A percentile compares a stretch with the other conserved stretches of the same genome.
These are phyloP conservation scores for Drosophila albomicans DNA, from an alignment of 1,140 invertebrate genomes.

Conservation along the genomic window DNA sequence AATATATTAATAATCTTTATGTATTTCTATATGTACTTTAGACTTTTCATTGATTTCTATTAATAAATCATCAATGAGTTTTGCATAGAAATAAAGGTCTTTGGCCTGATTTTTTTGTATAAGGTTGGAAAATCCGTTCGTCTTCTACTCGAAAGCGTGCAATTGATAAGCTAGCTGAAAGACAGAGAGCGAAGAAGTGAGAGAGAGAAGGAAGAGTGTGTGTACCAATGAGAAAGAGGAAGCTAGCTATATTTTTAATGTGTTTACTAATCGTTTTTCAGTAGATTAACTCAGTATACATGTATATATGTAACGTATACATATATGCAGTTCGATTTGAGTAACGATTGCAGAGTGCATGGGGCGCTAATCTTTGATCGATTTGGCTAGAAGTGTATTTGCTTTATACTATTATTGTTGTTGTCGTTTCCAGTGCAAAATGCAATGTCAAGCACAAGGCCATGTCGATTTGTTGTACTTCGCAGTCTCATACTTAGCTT, in stretches of 20 bases:
- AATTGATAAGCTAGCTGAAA: background rate
- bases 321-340: conserved; percentile 12
- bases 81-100: conserved; percentile 1
- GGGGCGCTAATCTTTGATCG: conserved; percentile 13
- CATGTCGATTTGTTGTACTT: conserved; percentile 21
- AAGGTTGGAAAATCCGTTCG: background rate
- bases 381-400: background rate
- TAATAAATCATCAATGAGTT: background rate
- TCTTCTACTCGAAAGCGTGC: too few species aligned
- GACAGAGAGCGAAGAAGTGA: background rate
- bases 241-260: conserved; percentile 14
- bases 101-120: background rate
- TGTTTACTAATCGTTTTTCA: conserved; percentile 13
- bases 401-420: too few species aligned
- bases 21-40: background rate
- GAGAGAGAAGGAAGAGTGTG: background rate
- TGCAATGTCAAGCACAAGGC: conserved; percentile 59
- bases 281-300: conserved; percentile 14
- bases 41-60: background rate
- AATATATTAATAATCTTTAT: too few species aligned
- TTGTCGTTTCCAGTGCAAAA: conserved; percentile 2
- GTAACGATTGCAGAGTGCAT: conserved; percentile 1
- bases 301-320: background rate
- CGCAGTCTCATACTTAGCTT: background rate
- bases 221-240: background rate